A percentile compares a stretch with the other conserved stretches of the same genome.
Conservation (phyloP, 2,797 vertebrate genomes). For the Tragelaphus oryx region DNA sequence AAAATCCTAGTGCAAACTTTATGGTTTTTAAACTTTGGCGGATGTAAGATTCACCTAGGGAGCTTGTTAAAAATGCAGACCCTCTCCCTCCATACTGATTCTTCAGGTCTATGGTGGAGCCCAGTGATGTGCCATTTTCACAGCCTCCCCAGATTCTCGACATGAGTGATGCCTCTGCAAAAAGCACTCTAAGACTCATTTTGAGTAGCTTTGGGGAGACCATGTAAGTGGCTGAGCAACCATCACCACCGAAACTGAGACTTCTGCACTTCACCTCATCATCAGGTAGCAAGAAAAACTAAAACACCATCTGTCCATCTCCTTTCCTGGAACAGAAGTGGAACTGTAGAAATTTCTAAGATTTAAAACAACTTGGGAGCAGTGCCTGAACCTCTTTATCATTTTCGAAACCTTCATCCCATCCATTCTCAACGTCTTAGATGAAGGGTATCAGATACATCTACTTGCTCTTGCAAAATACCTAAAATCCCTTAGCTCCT, state of each 20-base stretch:
- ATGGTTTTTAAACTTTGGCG: not conserved
- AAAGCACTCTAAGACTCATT: not conserved
- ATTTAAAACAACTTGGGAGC: not conserved
- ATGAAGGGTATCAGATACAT: not conserved
- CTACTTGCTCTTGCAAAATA: not conserved
- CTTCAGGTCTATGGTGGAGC: not conserved
- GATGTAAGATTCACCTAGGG: too few species aligned
- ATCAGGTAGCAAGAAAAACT: not conserved
- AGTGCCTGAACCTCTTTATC: not conserved
- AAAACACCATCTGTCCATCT: fast-evolving
- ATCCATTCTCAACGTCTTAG: not conserved
- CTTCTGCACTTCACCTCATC: not conserved
- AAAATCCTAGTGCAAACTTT: not conserved
- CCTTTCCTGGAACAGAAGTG: not conserved
- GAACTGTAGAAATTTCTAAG: not conserved
- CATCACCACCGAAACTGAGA: not conserved
- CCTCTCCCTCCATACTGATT: not conserved
- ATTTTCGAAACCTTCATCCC: not conserved
- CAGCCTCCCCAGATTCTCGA: not conserved
- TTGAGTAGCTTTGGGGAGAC: not conserved
- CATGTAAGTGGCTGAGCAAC: not conserved
- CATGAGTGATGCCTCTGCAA: not conserved
- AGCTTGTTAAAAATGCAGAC: not conserved
- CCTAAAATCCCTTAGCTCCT: not conserved
- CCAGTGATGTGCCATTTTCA: not conserved